Conservation (phyloP, 1,140 invertebrate genomes). For the Drosophila mauritiana region DNA sequence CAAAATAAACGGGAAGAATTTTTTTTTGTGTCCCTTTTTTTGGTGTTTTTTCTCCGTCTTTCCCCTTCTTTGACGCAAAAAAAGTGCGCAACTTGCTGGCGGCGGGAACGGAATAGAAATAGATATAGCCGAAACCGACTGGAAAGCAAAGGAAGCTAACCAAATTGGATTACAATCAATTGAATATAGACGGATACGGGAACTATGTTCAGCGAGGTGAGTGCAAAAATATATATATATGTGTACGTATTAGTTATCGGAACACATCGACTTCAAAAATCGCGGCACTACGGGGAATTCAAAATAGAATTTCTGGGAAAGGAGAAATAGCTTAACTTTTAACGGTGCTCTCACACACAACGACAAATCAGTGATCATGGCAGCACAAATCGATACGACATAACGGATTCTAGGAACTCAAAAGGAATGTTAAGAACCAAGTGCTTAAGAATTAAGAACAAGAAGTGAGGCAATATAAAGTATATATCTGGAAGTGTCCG, state of each 20-base stretch:
- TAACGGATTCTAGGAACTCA: not conserved
- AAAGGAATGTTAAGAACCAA: not conserved
- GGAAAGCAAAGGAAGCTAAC: slow-evolving; percentile 13
- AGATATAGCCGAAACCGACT: slow-evolving; percentile 4
- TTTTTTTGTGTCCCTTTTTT: slow-evolving; percentile 52
- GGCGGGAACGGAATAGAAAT: slow-evolving; percentile 17
- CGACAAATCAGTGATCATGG: not conserved
- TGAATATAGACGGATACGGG: slow-evolving; percentile 20
- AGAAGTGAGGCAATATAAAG: not conserved
- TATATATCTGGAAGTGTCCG: not conserved
- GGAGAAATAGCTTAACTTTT: not conserved
- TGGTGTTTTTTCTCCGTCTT: slow-evolving; percentile 32
- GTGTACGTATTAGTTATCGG: not conserved
- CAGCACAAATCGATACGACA: not conserved
- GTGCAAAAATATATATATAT: not conserved
- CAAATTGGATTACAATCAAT: slow-evolving; percentile 60
- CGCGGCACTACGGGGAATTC: not conserved
- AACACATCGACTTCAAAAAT: not conserved
- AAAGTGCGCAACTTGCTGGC: slow-evolving; percentile 50
- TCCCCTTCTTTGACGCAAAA: slow-evolving; percentile 25
- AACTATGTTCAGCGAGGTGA: slow-evolving; percentile 7
- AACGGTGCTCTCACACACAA: not conserved
- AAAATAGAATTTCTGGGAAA: not conserved
- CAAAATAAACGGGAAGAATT: slow-evolving; percentile 23
- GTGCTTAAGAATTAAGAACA: not conserved